phyloP scores from a whole-genome alignment of 2,797 vertebrate species.

The Novumbra hubbsi region DNA sequence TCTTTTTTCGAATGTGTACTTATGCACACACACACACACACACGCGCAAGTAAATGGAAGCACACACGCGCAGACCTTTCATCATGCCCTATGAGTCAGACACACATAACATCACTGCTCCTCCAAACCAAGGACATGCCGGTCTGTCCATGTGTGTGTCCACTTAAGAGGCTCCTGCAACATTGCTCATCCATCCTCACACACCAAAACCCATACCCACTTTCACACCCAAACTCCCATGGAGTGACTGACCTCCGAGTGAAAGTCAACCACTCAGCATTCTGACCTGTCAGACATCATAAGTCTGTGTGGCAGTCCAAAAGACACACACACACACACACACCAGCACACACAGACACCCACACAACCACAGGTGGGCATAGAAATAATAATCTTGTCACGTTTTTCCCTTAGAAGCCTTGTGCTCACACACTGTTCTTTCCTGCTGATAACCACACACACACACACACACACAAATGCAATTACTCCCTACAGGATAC shows the following conservation, averaged over 20 bases:
- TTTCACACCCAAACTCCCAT: background rate
- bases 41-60: background rate
- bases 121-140: background rate
- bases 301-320: constrained; percentile 20
- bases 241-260: constrained; percentile 2
- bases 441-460: constrained; percentile 8
- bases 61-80: background rate
- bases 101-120: background rate
- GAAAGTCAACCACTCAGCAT: constrained; percentile 6
- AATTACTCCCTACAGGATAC: constrained; percentile 5
- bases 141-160: background rate
- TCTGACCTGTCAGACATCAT: constrained; percentile 5
- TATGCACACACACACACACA: constrained; percentile 4
- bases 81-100: background rate
- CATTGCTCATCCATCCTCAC: constrained; percentile 10
- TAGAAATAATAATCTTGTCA: constrained; percentile 3
- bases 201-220: constrained; percentile 2
- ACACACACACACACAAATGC: background rate
- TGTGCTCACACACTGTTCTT: constrained; percentile 8
- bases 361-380: background rate
- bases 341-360: constrained; percentile 17
- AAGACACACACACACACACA: constrained; percentile 24
- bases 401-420: constrained; percentile 8
- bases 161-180: background rate
- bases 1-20: background rate